Conservation (phyloP, 2,888 invertebrate genomes). For the Lathronympha strigana region DNA sequence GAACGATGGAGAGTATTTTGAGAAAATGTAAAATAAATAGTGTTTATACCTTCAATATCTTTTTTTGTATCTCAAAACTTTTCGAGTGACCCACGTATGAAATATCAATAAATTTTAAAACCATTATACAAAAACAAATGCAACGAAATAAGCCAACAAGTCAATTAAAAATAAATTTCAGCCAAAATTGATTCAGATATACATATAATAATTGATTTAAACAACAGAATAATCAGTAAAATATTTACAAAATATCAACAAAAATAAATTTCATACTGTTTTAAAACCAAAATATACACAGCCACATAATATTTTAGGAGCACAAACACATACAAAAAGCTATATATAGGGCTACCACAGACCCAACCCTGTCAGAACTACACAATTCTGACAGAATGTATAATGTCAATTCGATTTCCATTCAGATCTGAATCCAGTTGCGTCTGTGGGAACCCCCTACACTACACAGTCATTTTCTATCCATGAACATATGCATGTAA, state of each 20-base stretch:
- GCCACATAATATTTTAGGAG: slow-evolving; percentile 10
- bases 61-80: no score
- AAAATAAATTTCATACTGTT: background rate
- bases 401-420: background rate
- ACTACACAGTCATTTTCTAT: slow-evolving; percentile 9
- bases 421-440: background rate
- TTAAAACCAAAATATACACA: slow-evolving; percentile 15
- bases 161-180: background rate
- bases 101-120: slow-evolving; percentile 10
- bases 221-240: background rate
- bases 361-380: background rate
- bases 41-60: no score
- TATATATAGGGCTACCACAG: background rate
- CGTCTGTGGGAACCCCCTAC: background rate
- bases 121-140: slow-evolving; percentile 20
- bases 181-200: background rate
- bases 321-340: slow-evolving; percentile 12
- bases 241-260: slow-evolving; percentile 17
- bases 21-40: no score
- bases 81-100: no score
- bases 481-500: background rate
- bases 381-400: background rate
- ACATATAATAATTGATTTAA: background rate
- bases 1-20: no score
- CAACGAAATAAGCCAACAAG: slow-evolving; percentile 17